Conservation (phyloP, 1,140 invertebrate species). For the Eulimnadia texana region DNA sequence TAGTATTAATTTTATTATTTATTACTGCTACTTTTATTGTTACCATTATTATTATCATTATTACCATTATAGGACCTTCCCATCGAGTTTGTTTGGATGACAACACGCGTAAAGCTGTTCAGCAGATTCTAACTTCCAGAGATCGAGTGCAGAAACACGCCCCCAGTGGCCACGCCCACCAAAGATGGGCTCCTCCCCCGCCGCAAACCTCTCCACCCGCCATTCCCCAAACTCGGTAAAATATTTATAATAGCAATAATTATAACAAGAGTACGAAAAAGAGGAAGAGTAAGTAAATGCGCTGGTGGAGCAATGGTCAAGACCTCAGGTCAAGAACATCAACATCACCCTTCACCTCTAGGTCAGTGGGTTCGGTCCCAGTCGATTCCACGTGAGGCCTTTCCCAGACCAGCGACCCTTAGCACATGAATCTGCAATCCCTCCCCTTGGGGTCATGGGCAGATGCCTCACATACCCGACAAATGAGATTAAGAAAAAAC, state of each 20-base stretch:
- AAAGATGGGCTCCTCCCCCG: neutral
- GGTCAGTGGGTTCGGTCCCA: no score
- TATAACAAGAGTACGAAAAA: neutral
- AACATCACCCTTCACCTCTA: no score
- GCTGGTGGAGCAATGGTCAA: no score
- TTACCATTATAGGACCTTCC: neutral
- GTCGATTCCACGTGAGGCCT: no score
- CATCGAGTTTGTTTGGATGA: slow-evolving; percentile 11
- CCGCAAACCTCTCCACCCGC: neutral
- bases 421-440: no score
- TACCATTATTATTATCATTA: neutral
- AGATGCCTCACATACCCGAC: no score
- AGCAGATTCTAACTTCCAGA: neutral
- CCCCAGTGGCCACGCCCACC: no score
- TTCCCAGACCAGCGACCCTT: no score
- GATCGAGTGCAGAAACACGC: neutral
- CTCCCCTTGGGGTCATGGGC: no score
- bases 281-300: neutral
- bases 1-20: neutral
- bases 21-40: neutral
- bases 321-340: no score
- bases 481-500: no score
- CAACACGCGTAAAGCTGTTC: slow-evolving; percentile 19
- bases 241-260: neutral
- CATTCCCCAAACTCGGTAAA: neutral